Evolutionary conservation across 1,140 invertebrate species (phyloP).

Genomic region (Meloidogyne chitwoodi): DNA sequence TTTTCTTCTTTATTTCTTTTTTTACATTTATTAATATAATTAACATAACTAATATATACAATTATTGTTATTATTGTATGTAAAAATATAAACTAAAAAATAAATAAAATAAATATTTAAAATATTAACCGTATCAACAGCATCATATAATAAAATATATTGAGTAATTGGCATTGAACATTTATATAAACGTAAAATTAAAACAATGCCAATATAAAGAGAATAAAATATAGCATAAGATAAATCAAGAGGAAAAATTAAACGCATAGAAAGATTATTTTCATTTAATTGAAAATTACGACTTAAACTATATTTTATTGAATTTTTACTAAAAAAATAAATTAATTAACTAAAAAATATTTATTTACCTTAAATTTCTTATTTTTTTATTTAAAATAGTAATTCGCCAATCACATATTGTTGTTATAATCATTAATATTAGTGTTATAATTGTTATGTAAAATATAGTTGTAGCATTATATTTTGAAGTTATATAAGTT

Average conservation of each 20-base stretch:
- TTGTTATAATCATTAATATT: constrained; percentile 4
- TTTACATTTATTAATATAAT: background rate
- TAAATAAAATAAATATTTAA: background rate
- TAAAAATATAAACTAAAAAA: constrained; percentile 4
- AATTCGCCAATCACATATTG: constrained; percentile 12
- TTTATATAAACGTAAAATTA: background rate
- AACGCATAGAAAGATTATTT: constrained; percentile 13
- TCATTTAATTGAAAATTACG: constrained; percentile 9
- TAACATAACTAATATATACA: constrained; percentile 14
- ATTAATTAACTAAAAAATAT: background rate
- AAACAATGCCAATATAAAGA: background rate
- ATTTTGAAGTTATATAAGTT: background rate
- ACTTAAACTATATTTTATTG: constrained; percentile 9
- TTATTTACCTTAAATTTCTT: background rate
- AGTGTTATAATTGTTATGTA: background rate
- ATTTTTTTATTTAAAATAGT: constrained; percentile 6
- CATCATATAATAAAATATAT: background rate
- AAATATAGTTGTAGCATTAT: background rate
- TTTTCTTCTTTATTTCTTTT: background rate
- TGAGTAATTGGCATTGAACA: background rate
- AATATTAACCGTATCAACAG: background rate
- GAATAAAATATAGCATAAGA: constrained; percentile 10
- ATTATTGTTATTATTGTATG: background rate
- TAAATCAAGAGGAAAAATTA: constrained; percentile 13
- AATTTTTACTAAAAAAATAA: background rate